Evolutionary conservation across 2,797 vertebrate species (phyloP), one percentile per base, ranked within the genome.

Genomic region (Hoplostethus atlanticus): DNA sequence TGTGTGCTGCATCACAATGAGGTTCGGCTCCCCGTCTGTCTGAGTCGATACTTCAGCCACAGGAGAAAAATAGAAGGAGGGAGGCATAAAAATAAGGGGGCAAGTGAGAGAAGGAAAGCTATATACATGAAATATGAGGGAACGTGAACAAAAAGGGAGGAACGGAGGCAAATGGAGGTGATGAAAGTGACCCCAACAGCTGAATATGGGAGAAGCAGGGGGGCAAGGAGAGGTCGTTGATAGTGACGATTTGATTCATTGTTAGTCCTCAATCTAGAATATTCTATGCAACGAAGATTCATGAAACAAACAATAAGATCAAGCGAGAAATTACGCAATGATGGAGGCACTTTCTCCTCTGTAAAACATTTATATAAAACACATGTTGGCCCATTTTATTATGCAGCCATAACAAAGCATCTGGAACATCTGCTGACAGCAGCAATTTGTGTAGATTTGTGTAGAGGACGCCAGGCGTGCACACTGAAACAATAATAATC

Each of bases 1-100:
- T 57, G 61, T 77, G 71, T 62, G 34, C 61, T 77, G 84, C 58
- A 88, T 91, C 40, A 70, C 77, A 90, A 89, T 87, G 74, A 80
- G 64, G 54, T 30, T 51, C 28, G 13, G 50, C 36, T 74, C 54
- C 48, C 64, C 9, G 36, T 54, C 30, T 76, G 77, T 79, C 66
- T 70, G 30, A 67, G 60, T 77, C 40, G 1, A 81, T 69, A 68
- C 40, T 57, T 64, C 17, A 77, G 63, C 71, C 44, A 56, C 15
- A 68, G 74, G 67, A 69, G 36, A 48, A 15, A 64, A 66, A 61
- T 2, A 48, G n/a, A 59, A 10, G 15, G 64, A 25, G 50, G 7
- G 25, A 17, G 28, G 47, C 12, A 38, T 50, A 42, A 63, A 15
- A 52, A 58, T 9, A 5, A 13, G 21, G 16, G 3, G 7, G 42